Evolutionary conservation across 2,113 vertebrate species (phyloP).

Genomic region (Leucopsar rothschildi): DNA sequence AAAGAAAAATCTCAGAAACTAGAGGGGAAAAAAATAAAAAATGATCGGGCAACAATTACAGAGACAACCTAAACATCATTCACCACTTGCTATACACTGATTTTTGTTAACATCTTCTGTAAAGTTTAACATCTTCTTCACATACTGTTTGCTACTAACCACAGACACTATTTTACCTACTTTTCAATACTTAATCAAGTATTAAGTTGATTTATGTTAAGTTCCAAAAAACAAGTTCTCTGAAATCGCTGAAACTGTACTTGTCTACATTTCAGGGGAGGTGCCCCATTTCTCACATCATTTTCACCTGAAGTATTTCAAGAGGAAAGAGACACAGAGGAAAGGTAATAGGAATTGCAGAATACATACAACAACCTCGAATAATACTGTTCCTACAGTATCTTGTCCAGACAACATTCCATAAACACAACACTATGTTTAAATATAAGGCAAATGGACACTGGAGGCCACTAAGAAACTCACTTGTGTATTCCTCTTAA

Average conservation of each 20-base stretch:
- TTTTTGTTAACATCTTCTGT: background rate
- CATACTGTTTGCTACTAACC: background rate
- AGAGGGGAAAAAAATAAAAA: background rate
- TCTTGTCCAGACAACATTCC: background rate
- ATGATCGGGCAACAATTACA: background rate
- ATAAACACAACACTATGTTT: background rate
- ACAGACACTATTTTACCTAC: background rate
- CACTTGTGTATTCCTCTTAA: background rate
- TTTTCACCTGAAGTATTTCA: background rate
- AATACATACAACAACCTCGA: background rate
- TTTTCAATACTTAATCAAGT: background rate
- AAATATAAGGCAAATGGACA: slow-evolving; percentile 35
- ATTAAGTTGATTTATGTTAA: background rate
- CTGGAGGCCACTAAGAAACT: background rate
- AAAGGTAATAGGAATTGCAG: background rate
- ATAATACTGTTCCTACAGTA: background rate
- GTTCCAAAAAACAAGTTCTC: background rate
- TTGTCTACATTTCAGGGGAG: background rate
- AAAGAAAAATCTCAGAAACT: background rate
- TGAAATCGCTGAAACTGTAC: background rate
- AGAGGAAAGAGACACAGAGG: background rate
- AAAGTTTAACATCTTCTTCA: background rate
- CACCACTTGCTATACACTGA: background rate
- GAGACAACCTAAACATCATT: background rate
- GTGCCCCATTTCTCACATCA: background rate